Conservation (phyloP, 2,797 vertebrate genomes). For the Dipus sagitta region DNA sequence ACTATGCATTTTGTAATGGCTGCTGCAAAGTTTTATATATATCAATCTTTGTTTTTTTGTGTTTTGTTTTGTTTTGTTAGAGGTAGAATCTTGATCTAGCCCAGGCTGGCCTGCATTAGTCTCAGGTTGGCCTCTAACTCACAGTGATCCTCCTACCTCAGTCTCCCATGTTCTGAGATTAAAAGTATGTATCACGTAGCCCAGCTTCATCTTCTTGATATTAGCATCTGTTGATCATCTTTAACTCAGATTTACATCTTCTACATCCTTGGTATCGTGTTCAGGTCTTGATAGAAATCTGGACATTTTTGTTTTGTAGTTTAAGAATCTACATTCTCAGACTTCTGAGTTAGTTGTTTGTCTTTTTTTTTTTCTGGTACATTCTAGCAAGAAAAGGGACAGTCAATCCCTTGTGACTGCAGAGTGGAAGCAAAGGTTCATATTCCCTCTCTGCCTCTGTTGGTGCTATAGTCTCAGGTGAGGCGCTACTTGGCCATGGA, state of each 20-base stretch:
- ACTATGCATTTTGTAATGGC: too few relatives aligned
- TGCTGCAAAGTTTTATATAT: too few relatives aligned
- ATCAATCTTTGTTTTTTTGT: too few relatives aligned
- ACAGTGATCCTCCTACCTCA: too few relatives aligned
- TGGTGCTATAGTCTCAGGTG: neutral
- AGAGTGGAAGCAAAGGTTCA: neutral
- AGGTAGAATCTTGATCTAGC: neutral
- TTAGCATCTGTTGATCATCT: neutral
- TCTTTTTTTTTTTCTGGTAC: neutral
- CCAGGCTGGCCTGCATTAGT: too few relatives aligned
- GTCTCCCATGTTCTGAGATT: too few relatives aligned
- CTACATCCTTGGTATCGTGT: neutral
- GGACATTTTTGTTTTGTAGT: neutral
- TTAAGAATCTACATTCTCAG: neutral
- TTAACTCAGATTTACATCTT: neutral
- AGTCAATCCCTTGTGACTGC: neutral
- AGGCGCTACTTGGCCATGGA: neutral
- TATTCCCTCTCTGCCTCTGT: neutral
- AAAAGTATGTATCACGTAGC: too few relatives aligned
- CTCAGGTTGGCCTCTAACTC: too few relatives aligned
- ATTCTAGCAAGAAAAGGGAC: neutral
- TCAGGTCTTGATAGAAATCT: neutral
- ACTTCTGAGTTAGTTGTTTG: neutral
- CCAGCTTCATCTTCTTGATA: neutral
- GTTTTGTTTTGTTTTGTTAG: too few relatives aligned